Evolutionary conservation across 2,888 invertebrate genomes (phyloP), one percentile per base, ranked within the genome.

Genomic region (Pecten maximus): DNA sequence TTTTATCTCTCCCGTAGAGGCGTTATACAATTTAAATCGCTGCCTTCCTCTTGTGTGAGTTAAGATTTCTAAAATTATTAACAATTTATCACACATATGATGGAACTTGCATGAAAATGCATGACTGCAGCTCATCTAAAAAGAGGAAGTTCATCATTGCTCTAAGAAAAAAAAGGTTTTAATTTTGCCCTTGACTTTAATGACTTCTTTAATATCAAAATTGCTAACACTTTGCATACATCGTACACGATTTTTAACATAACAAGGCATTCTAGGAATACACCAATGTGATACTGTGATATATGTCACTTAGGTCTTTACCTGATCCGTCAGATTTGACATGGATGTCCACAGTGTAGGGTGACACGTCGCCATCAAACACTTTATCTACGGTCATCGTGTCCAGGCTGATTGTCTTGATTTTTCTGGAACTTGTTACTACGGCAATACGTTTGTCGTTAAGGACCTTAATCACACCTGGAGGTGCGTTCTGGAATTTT

Each of bases 301-400:
- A n/a, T n/a, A n/a, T n/a, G n/a, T n/a, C n/a, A n/a, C n/a, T 48
- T 35, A 0, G 12, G 28, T n/a, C 35, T 6, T 39, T 54, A 91
- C 91, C 91, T 91, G 87, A 89, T 44, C 89, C 89, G 8, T 88
- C 89, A n/a, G 89, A 60, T 0, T 87, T 44, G 44, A 91, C 87
- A 35, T 44, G 19, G 10, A 40, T 44, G 12, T 40, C 35, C 8
- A 89, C 89, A 19, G 50, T 87, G 16, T 40, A 12, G 8, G 44
- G 40, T n/a, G 87, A 86, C 12, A 91, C 87, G 87, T 88, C 90
- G n/a, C 91, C 91, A 87, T 90, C 88, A 44, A 91, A 91, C 23
- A 89, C 87, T 28, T 87, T 88, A n/a, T 44, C 44, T n/a, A 89
- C 88, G 0, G 40, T 88, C 91, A 91, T 90, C 3, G 90, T 91